phyloP scores from a whole-genome alignment of 1,140 invertebrate genomes.

The Zaprionus ornatus region DNA sequence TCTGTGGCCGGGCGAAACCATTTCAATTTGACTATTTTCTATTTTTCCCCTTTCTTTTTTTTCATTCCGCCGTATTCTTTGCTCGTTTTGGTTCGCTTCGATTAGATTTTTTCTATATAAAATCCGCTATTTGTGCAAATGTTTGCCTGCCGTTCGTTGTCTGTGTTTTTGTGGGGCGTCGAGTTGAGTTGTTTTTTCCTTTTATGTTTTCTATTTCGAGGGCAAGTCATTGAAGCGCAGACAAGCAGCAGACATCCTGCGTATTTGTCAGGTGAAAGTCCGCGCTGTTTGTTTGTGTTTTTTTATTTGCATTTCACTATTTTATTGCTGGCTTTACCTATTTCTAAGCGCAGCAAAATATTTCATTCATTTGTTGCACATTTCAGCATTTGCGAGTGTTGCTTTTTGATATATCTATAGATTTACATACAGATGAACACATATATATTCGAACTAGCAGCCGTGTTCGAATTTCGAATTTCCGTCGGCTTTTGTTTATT shows the following conservation, averaged over 20 bases:
- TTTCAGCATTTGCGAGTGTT: conserved; percentile 31
- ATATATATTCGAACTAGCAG: neutral
- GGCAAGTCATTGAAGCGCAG: conserved; percentile 68
- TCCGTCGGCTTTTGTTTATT: conserved; percentile 53
- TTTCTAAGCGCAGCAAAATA: conserved; percentile 71
- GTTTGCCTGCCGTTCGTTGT: conserved; percentile 37
- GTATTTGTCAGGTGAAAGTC: conserved; percentile 76
- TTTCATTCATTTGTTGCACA: conserved; percentile 68
- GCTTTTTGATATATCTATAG: conserved; percentile 34
- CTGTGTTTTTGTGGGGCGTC: conserved; percentile 36
- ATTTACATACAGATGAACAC: neutral
- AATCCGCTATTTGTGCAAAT: conserved; percentile 66
- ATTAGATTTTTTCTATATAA: conserved; percentile 75
- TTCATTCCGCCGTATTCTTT: conserved; percentile 48
- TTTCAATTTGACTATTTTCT: conserved; percentile 48
- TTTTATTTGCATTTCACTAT: conserved; percentile 58
- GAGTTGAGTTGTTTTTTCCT: conserved; percentile 25
- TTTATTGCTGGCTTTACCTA: conserved; percentile 44
- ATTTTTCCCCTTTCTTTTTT: neutral
- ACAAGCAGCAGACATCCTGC: conserved; percentile 72
- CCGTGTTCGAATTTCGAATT: neutral
- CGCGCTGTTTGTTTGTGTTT: conserved; percentile 50
- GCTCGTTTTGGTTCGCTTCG: conserved; percentile 62
- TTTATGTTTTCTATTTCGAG: conserved; percentile 41
- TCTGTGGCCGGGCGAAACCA: conserved; percentile 1